Evolutionary conservation across 2,797 vertebrate species (phyloP).

Genomic region (Eulemur coronatus): DNA sequence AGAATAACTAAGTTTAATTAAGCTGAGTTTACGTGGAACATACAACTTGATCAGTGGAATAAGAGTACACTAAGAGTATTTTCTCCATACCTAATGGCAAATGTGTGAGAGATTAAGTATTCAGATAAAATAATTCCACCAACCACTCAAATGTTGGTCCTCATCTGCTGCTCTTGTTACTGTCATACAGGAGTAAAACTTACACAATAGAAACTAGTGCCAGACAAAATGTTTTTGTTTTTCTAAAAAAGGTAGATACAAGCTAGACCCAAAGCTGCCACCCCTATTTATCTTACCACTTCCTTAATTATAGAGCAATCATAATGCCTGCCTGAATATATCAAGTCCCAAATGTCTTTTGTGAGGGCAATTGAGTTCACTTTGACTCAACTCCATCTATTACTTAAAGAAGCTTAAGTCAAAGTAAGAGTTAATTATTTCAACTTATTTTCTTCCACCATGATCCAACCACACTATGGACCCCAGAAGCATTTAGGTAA

Average conservation of each 20-base stretch:
- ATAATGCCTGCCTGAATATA: conserved; percentile 31
- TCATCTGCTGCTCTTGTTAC: conserved; percentile 63
- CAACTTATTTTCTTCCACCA: conserved; percentile 1
- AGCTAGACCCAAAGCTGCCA: conserved; percentile 26
- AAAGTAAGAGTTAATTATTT: conserved; percentile 13
- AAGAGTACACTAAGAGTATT: conserved; percentile 37
- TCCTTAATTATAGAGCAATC: conserved; percentile 9
- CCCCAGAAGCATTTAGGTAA: conserved; percentile 77
- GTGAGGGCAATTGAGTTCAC: background rate
- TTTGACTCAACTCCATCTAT: conserved; percentile 10
- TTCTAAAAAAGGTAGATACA: background rate
- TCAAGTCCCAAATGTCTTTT: conserved; percentile 24
- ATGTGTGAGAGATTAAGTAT: conserved; percentile 51
- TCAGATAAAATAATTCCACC: conserved; percentile 63
- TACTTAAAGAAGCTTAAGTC: background rate
- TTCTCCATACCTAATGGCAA: conserved; percentile 65
- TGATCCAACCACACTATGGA: conserved; percentile 67
- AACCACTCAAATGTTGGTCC: conserved; percentile 72
- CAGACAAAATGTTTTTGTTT: conserved; percentile 56
- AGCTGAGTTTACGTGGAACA: conserved; percentile 65
- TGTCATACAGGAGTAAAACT: conserved; percentile 78
- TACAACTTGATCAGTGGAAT: conserved; percentile 81
- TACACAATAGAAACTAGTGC: conserved; percentile 81
- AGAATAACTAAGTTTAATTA: conserved; percentile 49
- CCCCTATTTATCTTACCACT: conserved; percentile 23